Evolutionary conservation across 2,113 vertebrate genomes (phyloP).

Genomic region (Leuciscus idus): DNA sequence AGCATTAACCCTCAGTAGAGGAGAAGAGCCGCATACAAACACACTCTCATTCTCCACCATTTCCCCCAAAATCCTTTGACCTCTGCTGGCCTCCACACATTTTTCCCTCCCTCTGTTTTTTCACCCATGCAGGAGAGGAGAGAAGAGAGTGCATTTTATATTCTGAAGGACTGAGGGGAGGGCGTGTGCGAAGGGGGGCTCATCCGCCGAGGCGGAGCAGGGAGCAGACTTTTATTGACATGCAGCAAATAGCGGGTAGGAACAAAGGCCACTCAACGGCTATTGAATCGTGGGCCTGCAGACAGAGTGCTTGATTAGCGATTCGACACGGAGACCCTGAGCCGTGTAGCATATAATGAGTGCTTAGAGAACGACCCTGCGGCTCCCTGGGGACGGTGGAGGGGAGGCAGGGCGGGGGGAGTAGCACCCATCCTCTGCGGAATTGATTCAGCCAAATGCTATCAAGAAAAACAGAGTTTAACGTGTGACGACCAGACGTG

Average conservation of each 20-base stretch:
- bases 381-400: constrained; percentile 63
- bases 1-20: constrained; percentile 69
- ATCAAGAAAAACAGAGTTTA: constrained; percentile 33
- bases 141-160: constrained; percentile 20
- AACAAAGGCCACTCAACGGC: constrained; percentile 75
- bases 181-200: constrained; percentile 16
- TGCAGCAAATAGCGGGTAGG: constrained; percentile 70
- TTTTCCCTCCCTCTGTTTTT: constrained; percentile 56
- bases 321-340: constrained; percentile 74
- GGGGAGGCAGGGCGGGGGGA: constrained; percentile 38
- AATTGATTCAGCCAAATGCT: constrained; percentile 31
- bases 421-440: constrained; percentile 36
- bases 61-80: constrained; percentile 60
- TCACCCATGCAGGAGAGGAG: background rate
- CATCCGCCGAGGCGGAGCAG: constrained; percentile 28
- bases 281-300: constrained; percentile 69
- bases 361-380: constrained; percentile 70
- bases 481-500: constrained; percentile 24
- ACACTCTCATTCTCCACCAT: constrained; percentile 60
- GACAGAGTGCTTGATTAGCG: constrained; percentile 76
- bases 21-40: constrained; percentile 66
- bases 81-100: constrained; percentile 44
- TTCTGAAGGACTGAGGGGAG: constrained; percentile 56
- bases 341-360: constrained; percentile 76
- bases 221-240: constrained; percentile 71